Conservation (phyloP, 2,888 invertebrate genomes). For the Lasioglossum malachurum region DNA sequence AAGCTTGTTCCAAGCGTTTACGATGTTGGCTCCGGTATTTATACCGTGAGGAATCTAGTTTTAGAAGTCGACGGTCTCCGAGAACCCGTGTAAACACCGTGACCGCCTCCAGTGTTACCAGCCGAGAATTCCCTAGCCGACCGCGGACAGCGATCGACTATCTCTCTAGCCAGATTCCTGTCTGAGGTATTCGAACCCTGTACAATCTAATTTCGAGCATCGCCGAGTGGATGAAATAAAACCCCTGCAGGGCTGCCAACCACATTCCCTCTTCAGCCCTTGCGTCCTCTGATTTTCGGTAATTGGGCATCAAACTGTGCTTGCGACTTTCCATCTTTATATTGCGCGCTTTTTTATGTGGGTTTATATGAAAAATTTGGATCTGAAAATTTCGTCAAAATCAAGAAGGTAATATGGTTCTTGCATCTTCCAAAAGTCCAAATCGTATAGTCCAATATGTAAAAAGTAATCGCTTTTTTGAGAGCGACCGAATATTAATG, state of each 20-base stretch:
- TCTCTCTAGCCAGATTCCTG: constrained; percentile 13
- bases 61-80: constrained; percentile 31
- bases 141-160: not conserved
- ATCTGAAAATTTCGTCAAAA: too few species aligned
- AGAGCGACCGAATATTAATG: too few species aligned
- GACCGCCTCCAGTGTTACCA: not conserved
- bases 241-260: not conserved
- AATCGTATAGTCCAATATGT: too few species aligned
- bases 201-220: constrained; percentile 4
- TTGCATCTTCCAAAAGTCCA: too few species aligned
- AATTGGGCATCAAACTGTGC: not conserved
- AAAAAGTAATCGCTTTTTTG: too few species aligned
- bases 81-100: constrained; percentile 33
- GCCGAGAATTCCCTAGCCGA: constrained; percentile 4
- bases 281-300: not conserved
- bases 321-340: not conserved
- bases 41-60: constrained; percentile 50
- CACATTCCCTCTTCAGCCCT: not conserved
- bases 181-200: not conserved
- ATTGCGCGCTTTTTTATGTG: not conserved
- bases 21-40: constrained; percentile 26
- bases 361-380: too few species aligned
- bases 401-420: too few species aligned
- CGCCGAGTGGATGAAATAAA: not conserved
- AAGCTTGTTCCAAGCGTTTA: not conserved